Base-by-base conservation (phyloP, 2,113 vertebrate genomes). In the Albula goreensis region DNA sequence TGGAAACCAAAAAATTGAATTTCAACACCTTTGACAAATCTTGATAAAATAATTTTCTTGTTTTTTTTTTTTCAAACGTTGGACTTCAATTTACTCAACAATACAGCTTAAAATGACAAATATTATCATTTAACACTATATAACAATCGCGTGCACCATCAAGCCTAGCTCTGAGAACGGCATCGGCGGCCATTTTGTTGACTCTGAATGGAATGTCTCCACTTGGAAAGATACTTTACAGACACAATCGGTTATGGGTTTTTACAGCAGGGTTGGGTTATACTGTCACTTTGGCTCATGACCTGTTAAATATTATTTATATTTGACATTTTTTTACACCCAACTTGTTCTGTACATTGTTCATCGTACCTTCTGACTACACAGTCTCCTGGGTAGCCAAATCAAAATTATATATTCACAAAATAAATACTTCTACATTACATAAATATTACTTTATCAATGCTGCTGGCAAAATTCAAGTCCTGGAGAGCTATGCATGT, bases 21-120 rank as follows among this genome's bases (percentile, higher is more conserved):
- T 19, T 19, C 60, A 66, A 66, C 60, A 66, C 15, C 60, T 66
- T 22, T 66, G 60, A 66, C 22, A 19, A 8, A 74, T 2, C 31
- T 74, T 74, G 19, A 70, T 22, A n/a, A 70, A 70, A 53, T 41
- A 10, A 6, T 48, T 41, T 41, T 41, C 1, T 41, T 41, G 22
- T 41, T n/a, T 51, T 52, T 81, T 41, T 78, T 78, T 41, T 4
- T 17, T 17, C 25, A 48, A 80, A 85, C 66, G 22, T 78, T 60
- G 83, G 50, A 85, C 31, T 56, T 80, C 79, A 66, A 83, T 86
- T 85, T 63, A 82, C 74, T 57, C 6, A 78, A 88, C 50, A 83
- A 83, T 66, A 70, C 89, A 81, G 63, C 12, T 70, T 85, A 78
- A 78, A 53, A 82, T 83, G 49, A 79, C 22, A n/a, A 22, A 80